Conservation (phyloP, 2,797 vertebrate genomes). For the Alcedo quadribrachys region DNA sequence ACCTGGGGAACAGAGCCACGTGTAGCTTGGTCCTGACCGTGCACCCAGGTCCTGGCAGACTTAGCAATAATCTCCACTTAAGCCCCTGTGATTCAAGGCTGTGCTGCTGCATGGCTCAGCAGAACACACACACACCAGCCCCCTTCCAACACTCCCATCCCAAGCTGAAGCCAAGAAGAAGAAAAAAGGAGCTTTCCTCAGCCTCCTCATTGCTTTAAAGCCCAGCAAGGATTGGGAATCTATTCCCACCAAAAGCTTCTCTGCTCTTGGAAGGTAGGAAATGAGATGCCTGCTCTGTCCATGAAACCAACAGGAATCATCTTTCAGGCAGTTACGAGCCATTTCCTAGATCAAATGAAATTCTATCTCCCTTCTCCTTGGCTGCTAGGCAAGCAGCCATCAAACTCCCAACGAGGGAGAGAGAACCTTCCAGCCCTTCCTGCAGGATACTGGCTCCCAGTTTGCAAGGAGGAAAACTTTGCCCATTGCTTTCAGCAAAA, state of each 20-base stretch:
- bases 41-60: background rate
- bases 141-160: background rate
- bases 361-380: constrained; percentile 3
- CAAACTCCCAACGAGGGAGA: background rate
- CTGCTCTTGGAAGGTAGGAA: background rate
- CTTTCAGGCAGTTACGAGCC: constrained; percentile 1
- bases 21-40: background rate
- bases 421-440: constrained; percentile 8
- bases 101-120: background rate
- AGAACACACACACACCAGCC: background rate
- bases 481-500: background rate
- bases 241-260: background rate
- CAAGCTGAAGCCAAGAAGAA: background rate
- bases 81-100: background rate
- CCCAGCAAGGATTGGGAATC: background rate
- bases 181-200: background rate
- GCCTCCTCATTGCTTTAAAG: background rate
- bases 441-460: background rate
- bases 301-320: constrained; percentile 19
- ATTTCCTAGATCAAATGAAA: constrained; percentile 47
- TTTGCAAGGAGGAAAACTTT: background rate
- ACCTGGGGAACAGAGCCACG: background rate
- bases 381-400: background rate
- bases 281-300: background rate
- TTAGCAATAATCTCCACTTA: background rate